phyloP scores from a whole-genome alignment of 2,113 vertebrate genomes.

The Electrona antarctica region DNA sequence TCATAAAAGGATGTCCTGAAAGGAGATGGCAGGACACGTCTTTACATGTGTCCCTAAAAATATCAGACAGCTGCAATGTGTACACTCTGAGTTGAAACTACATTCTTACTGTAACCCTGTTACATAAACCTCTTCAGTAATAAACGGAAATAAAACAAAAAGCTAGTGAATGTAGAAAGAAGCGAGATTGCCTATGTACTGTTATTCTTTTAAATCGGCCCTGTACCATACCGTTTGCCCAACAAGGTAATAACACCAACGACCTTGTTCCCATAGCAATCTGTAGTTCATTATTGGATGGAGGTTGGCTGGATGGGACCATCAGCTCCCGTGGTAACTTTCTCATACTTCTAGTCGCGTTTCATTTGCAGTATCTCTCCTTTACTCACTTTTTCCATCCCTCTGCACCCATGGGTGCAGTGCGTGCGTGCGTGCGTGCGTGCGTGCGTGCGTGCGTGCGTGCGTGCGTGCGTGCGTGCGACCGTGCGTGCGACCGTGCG shows the following conservation, averaged over 20 bases:
- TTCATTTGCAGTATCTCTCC: constrained; percentile 19
- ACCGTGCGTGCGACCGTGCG: too few relatives aligned
- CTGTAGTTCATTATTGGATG: constrained; percentile 60
- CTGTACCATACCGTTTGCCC: constrained; percentile 52
- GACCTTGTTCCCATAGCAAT: constrained; percentile 64
- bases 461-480: too few relatives aligned
- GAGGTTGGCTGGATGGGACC: constrained; percentile 29
- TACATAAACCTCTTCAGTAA: constrained; percentile 32
- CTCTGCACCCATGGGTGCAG: background rate
- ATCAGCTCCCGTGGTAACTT: constrained; percentile 16
- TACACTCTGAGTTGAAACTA: too few relatives aligned
- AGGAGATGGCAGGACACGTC: too few relatives aligned
- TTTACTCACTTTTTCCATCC: background rate
- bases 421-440: background rate
- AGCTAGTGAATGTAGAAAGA: background rate
- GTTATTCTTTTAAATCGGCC: constrained; percentile 19
- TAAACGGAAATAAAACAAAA: constrained; percentile 25
- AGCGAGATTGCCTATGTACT: constrained; percentile 37
- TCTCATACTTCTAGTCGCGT: constrained; percentile 22
- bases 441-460: too few relatives aligned
- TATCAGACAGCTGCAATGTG: too few relatives aligned
- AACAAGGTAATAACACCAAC: constrained; percentile 50
- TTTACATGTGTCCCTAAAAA: too few relatives aligned
- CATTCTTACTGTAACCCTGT: background rate
- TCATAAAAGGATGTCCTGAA: too few relatives aligned